Percentiles rank a stretch among this genome's conserved stretches.
phyloP scores from a whole-genome alignment of 2,797 vertebrate species.

The Urosaurus nigricauda region DNA sequence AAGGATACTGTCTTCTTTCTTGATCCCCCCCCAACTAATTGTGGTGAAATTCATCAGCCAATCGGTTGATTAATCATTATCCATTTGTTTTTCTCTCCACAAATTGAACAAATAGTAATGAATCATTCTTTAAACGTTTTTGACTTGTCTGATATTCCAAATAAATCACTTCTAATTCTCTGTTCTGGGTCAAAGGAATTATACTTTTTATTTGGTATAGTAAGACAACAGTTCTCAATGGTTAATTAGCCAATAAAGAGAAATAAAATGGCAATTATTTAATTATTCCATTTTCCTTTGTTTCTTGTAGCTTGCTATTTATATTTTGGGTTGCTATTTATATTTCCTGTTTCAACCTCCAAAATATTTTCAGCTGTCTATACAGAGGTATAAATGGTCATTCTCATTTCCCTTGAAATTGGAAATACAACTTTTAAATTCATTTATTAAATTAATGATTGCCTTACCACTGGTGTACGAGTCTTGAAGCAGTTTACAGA shows the following conservation, averaged over 20 bases:
- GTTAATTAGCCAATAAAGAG: neutral
- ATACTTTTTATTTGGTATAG: neutral
- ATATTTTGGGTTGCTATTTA: neutral
- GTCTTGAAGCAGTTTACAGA: neutral
- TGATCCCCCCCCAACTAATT: slow-evolving; percentile 29
- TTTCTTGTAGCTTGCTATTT: too few relatives aligned
- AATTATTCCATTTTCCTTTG: neutral
- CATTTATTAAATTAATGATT: neutral
- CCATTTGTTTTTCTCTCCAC: slow-evolving; percentile 35
- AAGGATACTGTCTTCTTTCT: slow-evolving; percentile 11
- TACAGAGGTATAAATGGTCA: neutral
- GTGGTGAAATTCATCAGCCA: slow-evolving; percentile 19
- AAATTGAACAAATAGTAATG: slow-evolving; percentile 44
- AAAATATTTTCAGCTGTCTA: neutral
- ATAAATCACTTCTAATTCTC: neutral
- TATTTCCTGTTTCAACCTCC: neutral
- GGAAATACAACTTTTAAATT: too few relatives aligned
- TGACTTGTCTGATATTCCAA: slow-evolving; percentile 20
- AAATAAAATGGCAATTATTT: neutral
- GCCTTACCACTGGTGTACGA: neutral
- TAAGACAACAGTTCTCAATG: neutral
- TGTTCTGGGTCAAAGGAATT: neutral
- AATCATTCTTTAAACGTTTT: slow-evolving; percentile 51
- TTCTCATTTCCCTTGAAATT: neutral
- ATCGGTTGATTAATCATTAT: slow-evolving; percentile 38